Evolutionary conservation across 2,797 vertebrate species (phyloP).

Genomic region (Garrulus glandarius): DNA sequence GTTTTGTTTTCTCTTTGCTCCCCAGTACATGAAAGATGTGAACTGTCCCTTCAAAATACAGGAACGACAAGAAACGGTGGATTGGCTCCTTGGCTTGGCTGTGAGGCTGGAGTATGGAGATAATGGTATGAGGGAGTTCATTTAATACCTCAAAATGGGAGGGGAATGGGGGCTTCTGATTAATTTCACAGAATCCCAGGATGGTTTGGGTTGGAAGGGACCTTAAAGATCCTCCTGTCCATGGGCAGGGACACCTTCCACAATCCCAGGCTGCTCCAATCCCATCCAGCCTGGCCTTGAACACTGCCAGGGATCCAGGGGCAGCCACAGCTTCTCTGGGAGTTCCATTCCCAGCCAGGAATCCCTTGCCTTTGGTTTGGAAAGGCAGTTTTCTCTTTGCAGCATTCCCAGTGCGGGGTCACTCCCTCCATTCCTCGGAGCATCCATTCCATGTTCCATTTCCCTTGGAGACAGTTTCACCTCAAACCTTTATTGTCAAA

Average conservation of each 20-base stretch:
- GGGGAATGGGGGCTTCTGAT: fast-evolving
- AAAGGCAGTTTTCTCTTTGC: neutral
- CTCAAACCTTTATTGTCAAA: neutral
- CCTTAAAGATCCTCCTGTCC: too few relatives aligned
- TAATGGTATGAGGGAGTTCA: constrained; percentile 81
- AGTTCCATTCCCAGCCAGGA: neutral
- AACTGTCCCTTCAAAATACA: constrained; percentile 88
- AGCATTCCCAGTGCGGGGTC: neutral
- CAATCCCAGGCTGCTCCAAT: fast-evolving
- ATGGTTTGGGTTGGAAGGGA: neutral
- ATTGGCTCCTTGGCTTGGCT: constrained; percentile 95
- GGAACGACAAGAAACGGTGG: constrained; percentile 87
- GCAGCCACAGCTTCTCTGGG: neutral
- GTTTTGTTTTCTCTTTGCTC: neutral
- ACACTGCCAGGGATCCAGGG: neutral
- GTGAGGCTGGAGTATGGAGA: constrained; percentile 96
- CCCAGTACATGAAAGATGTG: constrained; percentile 91
- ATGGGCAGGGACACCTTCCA: fast-evolving
- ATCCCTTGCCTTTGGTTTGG: neutral
- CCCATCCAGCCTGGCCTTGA: fast-evolving
- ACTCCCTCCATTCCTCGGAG: neutral
- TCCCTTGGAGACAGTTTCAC: neutral
- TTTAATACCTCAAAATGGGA: neutral
- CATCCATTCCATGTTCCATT: neutral
- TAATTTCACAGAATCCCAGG: neutral